These are phyloP conservation scores for Eristalinus sepulchralis DNA, from an alignment of 2,888 invertebrate species.

Conservation along the genomic window DNA sequence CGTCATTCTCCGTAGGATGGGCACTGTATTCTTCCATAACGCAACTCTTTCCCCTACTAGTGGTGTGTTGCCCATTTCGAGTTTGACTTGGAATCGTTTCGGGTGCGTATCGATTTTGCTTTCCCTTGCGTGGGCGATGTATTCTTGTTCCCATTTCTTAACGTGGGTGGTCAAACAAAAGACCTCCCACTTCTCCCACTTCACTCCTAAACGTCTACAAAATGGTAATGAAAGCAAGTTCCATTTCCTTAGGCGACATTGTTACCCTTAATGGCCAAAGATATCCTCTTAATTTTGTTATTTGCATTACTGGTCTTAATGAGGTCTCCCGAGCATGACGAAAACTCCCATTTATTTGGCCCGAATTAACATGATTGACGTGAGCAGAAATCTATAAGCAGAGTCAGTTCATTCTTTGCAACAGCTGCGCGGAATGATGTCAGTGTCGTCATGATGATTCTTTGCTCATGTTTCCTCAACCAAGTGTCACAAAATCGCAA, in stretches of 20 bases:
- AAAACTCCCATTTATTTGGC: background rate
- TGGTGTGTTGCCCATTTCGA: background rate
- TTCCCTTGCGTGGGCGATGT: background rate
- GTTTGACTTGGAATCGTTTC: background rate
- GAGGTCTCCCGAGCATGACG: background rate
- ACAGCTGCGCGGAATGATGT: background rate
- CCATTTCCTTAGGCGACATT: background rate
- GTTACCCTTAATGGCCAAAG: background rate
- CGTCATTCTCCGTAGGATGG: background rate
- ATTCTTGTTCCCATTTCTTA: background rate
- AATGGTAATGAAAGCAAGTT: background rate
- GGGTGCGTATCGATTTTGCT: conserved; percentile 12
- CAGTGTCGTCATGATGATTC: conserved; percentile 1
- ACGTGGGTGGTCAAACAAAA: conserved; percentile 6
- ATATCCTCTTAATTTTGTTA: background rate
- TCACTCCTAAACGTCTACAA: background rate
- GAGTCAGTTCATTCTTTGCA: background rate
- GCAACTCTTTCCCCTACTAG: background rate
- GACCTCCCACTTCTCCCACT: background rate
- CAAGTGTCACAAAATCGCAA: background rate
- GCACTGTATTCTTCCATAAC: background rate
- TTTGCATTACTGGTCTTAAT: background rate
- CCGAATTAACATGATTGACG: background rate
- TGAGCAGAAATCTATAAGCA: background rate
- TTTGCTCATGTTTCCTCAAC: background rate